These are phyloP conservation scores for Distichodus sexfasciatus DNA, from an alignment of 2,797 vertebrate species.

Conservation along the genomic window DNA sequence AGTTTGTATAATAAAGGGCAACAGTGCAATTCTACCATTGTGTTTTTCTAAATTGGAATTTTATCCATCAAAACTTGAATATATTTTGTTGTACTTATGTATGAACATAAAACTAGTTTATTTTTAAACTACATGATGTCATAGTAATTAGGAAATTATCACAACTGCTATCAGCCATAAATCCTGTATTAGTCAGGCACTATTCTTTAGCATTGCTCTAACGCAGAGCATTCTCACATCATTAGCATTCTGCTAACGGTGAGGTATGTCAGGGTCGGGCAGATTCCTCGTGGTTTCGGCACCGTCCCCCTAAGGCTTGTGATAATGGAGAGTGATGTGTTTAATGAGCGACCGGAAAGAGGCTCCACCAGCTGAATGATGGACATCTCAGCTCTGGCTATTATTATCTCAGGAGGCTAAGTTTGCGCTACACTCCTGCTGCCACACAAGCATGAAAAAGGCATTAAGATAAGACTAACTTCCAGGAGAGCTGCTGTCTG, in stretches of 20 bases:
- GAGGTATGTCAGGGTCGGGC: not conserved
- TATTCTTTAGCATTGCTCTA: not conserved
- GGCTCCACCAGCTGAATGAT: not conserved
- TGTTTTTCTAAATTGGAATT: too few species aligned
- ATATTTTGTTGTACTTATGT: too few species aligned
- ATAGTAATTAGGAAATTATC: too few species aligned
- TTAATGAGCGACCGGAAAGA: slow-evolving; percentile 16
- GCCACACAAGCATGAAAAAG: not conserved
- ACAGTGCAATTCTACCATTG: too few species aligned
- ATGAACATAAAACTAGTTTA: too few species aligned
- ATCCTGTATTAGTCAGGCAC: too few species aligned
- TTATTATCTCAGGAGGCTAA: not conserved
- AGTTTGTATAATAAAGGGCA: too few species aligned
- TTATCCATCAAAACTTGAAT: too few species aligned
- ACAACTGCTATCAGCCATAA: too few species aligned
- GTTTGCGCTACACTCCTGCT: not conserved
- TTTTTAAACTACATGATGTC: too few species aligned
- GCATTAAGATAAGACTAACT: slow-evolving; percentile 3
- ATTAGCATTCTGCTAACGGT: slow-evolving; percentile 13
- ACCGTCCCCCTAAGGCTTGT: slow-evolving; percentile 12
- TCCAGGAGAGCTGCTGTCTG: not conserved
- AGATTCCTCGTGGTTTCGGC: slow-evolving; percentile 6
- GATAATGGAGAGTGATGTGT: slow-evolving; percentile 6
- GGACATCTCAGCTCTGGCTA: not conserved
- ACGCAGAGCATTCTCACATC: not conserved